Evolutionary conservation across 1,140 invertebrate genomes (phyloP).

Genomic region (Diorhabda elongata): DNA sequence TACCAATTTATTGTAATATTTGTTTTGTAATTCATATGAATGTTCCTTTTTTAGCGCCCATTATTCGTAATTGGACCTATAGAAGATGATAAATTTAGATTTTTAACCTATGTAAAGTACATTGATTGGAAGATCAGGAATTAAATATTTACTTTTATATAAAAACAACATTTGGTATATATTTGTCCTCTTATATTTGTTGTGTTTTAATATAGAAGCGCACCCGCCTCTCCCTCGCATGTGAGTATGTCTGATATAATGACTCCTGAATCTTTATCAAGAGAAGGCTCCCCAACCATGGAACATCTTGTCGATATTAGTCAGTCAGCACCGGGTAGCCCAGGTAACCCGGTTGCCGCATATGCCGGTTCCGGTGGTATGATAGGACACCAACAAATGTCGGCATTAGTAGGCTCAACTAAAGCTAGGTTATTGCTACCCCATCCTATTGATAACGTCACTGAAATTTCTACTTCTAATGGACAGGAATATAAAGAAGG

Average conservation of each 20-base stretch:
- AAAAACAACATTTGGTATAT: no score
- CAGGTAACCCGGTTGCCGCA: conserved; percentile 44
- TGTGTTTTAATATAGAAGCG: conserved; percentile 61
- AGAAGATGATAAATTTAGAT: no score
- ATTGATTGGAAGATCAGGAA: no score
- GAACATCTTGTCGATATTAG: conserved; percentile 60
- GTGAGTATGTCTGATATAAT: conserved; percentile 78
- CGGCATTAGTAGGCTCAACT: conserved; percentile 47
- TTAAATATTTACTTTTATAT: no score
- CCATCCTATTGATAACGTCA: conserved; percentile 33
- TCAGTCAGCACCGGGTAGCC: conserved; percentile 69
- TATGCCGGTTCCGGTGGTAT: conserved; percentile 38
- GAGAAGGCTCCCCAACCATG: conserved; percentile 76
- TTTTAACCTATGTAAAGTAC: no score
- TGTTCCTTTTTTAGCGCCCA: no score
- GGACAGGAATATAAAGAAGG: conserved; percentile 45
- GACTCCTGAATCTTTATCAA: conserved; percentile 82
- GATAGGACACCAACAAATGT: conserved; percentile 49
- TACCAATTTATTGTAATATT: no score
- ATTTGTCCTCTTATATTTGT: no score
- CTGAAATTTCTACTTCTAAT: conserved; percentile 36
- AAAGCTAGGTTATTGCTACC: conserved; percentile 46
- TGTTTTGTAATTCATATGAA: no score
- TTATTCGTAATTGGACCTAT: no score
- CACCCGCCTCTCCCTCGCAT: conserved; percentile 89